Percentiles rank a stretch among this genome's conserved stretches.
These are phyloP conservation scores for Dreissena polymorpha DNA, from an alignment of 1,140 invertebrate genomes.

Conservation along the genomic window DNA sequence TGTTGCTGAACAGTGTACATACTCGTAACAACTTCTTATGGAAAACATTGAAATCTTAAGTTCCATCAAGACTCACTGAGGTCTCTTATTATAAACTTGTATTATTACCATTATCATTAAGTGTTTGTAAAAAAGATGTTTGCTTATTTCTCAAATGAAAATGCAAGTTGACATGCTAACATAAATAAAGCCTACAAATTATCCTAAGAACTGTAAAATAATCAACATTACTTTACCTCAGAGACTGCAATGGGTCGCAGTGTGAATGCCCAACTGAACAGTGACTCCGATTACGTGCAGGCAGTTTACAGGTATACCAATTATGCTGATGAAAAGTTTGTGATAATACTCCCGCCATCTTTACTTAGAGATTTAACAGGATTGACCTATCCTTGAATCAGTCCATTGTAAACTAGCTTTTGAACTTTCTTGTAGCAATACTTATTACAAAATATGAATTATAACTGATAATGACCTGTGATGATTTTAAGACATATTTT, in stretches of 20 bases:
- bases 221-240: conserved; percentile 68
- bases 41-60: no score
- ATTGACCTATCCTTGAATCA: not conserved
- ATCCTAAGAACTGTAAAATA: no score
- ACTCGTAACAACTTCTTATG: no score
- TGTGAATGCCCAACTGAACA: conserved; percentile 86
- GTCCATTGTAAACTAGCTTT: not conserved
- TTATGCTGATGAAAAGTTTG: not conserved
- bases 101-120: no score
- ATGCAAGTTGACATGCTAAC: no score
- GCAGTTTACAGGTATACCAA: conserved; percentile 84
- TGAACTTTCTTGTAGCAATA: not conserved
- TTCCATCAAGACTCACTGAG: not conserved
- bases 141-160: no score
- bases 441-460: not conserved
- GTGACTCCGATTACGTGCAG: conserved; percentile 87
- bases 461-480: not conserved
- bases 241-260: conserved; percentile 92
- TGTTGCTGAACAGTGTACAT: not conserved
- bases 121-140: no score
- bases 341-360: no score
- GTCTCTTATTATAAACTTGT: not conserved
- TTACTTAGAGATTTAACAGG: not conserved
- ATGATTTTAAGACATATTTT: no score
- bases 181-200: no score